Conservation (phyloP, 2,888 invertebrate species). For the Oasisia sp. region DNA sequence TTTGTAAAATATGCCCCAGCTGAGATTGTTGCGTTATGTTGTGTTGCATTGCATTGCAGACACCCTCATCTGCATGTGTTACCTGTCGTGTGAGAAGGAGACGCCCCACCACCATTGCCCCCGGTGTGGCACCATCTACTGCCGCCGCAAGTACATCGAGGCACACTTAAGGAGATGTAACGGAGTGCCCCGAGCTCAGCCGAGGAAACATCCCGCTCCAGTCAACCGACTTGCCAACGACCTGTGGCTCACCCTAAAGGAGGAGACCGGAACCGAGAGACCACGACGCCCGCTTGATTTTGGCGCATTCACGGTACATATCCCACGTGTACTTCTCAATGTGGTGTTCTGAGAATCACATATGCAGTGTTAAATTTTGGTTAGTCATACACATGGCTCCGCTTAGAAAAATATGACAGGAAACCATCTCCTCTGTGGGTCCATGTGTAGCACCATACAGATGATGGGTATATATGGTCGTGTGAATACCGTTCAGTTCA, state of each 20-base stretch:
- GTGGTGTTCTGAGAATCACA: not conserved
- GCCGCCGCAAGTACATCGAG: not conserved
- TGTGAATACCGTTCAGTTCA: too few relatives aligned
- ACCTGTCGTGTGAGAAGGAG: not conserved
- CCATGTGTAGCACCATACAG: too few relatives aligned
- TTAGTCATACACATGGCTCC: too few relatives aligned
- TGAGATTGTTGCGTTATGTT: not conserved
- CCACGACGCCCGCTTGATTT: not conserved
- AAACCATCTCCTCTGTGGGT: too few relatives aligned
- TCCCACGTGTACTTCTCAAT: not conserved
- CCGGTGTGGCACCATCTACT: not conserved
- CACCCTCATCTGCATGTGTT: not conserved
- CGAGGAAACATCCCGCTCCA: not conserved
- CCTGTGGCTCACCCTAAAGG: slow-evolving; percentile 6
- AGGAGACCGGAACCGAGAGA: not conserved
- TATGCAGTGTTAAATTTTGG: not conserved
- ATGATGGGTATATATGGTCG: too few relatives aligned
- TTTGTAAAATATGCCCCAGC: not conserved
- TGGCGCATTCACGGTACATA: not conserved
- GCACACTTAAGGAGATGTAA: not conserved
- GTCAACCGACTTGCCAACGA: not conserved
- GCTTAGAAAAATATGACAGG: too few relatives aligned
- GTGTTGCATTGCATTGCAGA: not conserved
- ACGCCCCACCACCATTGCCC: not conserved
- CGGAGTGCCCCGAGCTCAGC: not conserved